phyloP scores from a whole-genome alignment of 2,888 invertebrate species.

The Nomada hirtipes region DNA sequence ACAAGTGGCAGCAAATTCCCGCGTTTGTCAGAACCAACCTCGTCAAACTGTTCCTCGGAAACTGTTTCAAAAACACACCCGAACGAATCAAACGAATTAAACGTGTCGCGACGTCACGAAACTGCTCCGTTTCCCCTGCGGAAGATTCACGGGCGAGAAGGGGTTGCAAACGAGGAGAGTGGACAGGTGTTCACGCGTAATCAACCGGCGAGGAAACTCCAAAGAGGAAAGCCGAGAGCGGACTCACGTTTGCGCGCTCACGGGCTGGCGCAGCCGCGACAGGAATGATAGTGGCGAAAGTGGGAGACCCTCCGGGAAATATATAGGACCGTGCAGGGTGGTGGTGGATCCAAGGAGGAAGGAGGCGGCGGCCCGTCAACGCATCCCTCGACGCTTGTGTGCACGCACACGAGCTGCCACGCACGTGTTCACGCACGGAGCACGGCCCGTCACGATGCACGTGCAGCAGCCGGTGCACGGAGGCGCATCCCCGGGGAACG shows the following conservation, averaged over 20 bases:
- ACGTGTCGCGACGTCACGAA: neutral
- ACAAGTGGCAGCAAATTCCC: neutral
- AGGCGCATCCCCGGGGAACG: conserved; percentile 37
- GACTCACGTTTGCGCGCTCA: conserved; percentile 61
- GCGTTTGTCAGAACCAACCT: neutral
- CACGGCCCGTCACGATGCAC: conserved; percentile 36
- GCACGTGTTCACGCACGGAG: conserved; percentile 51
- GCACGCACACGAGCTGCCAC: conserved; percentile 53
- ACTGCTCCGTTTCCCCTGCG: neutral
- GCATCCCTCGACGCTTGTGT: conserved; percentile 60
- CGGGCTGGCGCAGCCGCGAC: conserved; percentile 74
- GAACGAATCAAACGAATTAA: too few species aligned
- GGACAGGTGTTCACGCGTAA: conserved; percentile 39
- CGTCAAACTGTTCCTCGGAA: too few species aligned
- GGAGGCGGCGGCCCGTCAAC: conserved; percentile 47
- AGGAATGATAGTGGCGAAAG: conserved; percentile 79
- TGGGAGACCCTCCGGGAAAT: conserved; percentile 77
- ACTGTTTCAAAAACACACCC: neutral
- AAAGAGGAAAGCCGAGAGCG: conserved; percentile 36
- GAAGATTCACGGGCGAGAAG: conserved; percentile 24
- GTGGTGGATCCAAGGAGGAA: conserved; percentile 57
- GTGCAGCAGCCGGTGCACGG: conserved; percentile 56
- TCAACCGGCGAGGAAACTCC: conserved; percentile 43
- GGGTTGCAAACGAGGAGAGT: neutral
- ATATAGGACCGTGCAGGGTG: conserved; percentile 71